A percentile compares a stretch with the other conserved stretches of the same genome.
phyloP scores from a whole-genome alignment of 2,113 vertebrate species.

The Nerophis lumbriciformis region DNA sequence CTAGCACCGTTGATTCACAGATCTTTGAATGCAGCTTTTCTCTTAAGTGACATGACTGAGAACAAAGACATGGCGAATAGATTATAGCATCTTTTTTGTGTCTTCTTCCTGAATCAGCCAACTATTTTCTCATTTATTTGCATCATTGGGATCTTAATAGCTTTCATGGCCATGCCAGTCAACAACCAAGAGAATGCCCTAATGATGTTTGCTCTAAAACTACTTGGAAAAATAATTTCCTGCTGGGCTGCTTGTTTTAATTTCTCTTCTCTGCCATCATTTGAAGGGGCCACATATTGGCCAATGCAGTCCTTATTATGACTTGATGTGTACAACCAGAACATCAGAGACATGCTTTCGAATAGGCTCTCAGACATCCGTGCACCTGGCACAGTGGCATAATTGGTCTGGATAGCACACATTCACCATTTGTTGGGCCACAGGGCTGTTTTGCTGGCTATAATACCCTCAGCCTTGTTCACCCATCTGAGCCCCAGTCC shows the following conservation, averaged over 20 bases:
- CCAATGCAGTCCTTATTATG: slow-evolving; percentile 72
- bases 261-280: slow-evolving; percentile 42
- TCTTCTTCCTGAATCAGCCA: not conserved
- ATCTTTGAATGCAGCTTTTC: slow-evolving; percentile 10
- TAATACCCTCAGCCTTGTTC: slow-evolving; percentile 68
- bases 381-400: slow-evolving; percentile 77
- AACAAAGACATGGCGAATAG: not conserved
- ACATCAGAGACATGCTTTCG: slow-evolving; percentile 75
- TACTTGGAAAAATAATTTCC: slow-evolving; percentile 64
- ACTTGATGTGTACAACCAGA: slow-evolving; percentile 70
- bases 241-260: slow-evolving; percentile 50
- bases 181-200: slow-evolving; percentile 25
- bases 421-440: slow-evolving; percentile 62
- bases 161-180: slow-evolving; percentile 25
- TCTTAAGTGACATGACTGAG: too few species aligned
- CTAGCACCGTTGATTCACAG: slow-evolving; percentile 36
- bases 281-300: slow-evolving; percentile 63
- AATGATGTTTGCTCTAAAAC: slow-evolving; percentile 33
- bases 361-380: slow-evolving; percentile 73
- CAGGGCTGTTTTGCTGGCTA: slow-evolving; percentile 61
- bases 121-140: slow-evolving; percentile 19
- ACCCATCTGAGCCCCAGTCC: slow-evolving; percentile 75
- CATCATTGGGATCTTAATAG: slow-evolving; percentile 10
- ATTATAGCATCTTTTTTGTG: slow-evolving; percentile 1
- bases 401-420: slow-evolving; percentile 70